These are phyloP conservation scores for Parazoanthus atlanticus DNA, from an alignment of 92 coral and sea anemone genomes.

Conservation along the genomic window DNA sequence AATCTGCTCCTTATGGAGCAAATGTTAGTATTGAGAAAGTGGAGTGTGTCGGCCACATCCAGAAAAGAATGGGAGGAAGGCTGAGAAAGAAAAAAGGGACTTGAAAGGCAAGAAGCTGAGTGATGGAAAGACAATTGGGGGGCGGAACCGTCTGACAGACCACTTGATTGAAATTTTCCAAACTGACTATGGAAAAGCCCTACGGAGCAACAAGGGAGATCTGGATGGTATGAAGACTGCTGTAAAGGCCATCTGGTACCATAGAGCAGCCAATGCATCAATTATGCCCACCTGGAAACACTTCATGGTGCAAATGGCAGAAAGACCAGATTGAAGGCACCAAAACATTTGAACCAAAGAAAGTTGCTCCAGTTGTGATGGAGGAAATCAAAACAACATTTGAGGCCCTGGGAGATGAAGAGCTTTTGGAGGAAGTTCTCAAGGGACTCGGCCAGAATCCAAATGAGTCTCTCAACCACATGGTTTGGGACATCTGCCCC, in stretches of 20 bases:
- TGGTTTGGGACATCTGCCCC: conserved; percentile 60
- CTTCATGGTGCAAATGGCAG: conserved; percentile 60
- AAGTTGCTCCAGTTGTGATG: conserved; percentile 43
- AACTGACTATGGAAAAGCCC: conserved; percentile 46
- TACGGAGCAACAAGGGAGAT: conserved; percentile 39
- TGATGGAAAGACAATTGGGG: too few species aligned
- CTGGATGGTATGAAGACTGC: background rate
- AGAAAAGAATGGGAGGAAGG: too few species aligned
- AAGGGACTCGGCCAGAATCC: conserved; percentile 55
- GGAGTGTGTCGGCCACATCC: too few species aligned
- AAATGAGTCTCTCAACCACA: conserved; percentile 58
- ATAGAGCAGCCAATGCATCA: conserved; percentile 29
- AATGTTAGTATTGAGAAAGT: background rate
- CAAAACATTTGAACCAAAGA: conserved; percentile 35
- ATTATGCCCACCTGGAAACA: conserved; percentile 37
- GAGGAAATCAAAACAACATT: conserved; percentile 44
- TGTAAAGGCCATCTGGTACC: conserved; percentile 52
- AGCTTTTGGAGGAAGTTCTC: conserved; percentile 40
- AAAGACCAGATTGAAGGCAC: conserved; percentile 54
- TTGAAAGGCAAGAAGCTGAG: too few species aligned
- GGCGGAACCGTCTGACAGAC: too few species aligned
- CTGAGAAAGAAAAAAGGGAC: too few species aligned
- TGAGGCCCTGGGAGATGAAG: conserved; percentile 37
- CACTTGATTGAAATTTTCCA: background rate
- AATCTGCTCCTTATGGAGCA: background rate